Percentiles rank a stretch among this genome's conserved stretches.
Evolutionary conservation across 2,888 invertebrate species (phyloP).

Genomic region (Tuta absoluta): DNA sequence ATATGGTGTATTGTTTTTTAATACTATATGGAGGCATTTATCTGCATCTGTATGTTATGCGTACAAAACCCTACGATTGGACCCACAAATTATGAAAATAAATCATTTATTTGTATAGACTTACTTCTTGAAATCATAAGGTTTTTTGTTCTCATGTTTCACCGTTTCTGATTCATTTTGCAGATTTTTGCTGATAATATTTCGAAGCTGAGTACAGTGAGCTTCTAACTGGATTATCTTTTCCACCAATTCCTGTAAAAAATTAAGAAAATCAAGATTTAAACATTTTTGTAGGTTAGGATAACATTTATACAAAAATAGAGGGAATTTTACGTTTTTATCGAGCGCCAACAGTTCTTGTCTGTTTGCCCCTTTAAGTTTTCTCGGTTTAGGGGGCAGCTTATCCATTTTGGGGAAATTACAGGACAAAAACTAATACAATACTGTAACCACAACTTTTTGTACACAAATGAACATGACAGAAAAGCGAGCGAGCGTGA

Average conservation of each 20-base stretch:
- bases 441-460: not conserved
- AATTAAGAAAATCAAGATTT: slow-evolving; percentile 25
- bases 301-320: not conserved
- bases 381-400: slow-evolving; percentile 53
- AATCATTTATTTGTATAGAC: no score
- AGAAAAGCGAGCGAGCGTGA: no score
- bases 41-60: no score
- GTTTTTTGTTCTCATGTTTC: slow-evolving; percentile 50
- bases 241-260: slow-evolving; percentile 85
- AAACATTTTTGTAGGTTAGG: slow-evolving; percentile 40
- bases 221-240: slow-evolving; percentile 87
- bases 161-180: slow-evolving; percentile 44
- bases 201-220: slow-evolving; percentile 89
- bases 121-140: slow-evolving; percentile 84
- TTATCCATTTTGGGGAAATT: slow-evolving; percentile 42
- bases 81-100: no score
- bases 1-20: no score
- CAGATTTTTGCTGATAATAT: slow-evolving; percentile 82
- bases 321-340: slow-evolving; percentile 52
- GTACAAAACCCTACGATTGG: no score
- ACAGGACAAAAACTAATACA: not conserved
- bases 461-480: not conserved
- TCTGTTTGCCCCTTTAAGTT: slow-evolving; percentile 40
- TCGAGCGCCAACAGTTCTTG: slow-evolving; percentile 56
- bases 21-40: no score